These are phyloP conservation scores for Characodon lateralis DNA, from an alignment of 2,797 vertebrate species.

Conservation along the genomic window DNA sequence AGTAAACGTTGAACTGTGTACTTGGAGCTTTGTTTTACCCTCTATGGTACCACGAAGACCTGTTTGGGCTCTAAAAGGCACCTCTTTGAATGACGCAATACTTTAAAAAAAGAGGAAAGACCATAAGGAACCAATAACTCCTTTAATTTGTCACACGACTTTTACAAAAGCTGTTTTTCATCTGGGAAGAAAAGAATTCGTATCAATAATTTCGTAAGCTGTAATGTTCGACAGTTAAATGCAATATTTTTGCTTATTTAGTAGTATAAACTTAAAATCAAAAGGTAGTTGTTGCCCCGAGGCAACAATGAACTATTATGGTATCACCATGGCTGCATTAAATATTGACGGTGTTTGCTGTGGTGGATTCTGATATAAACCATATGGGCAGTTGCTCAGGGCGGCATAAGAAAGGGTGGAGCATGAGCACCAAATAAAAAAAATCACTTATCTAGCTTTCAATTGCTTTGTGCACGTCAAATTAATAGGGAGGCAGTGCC, in stretches of 20 bases:
- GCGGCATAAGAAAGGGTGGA: neutral
- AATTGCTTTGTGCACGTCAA: neutral
- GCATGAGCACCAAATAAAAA: neutral
- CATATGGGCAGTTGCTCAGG: neutral
- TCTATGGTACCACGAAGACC: conserved; percentile 3
- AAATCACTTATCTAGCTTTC: neutral
- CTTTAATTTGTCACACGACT: neutral
- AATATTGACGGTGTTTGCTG: no score
- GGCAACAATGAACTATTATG: no score
- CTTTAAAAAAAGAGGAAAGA: neutral
- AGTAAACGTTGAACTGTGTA: conserved; percentile 62
- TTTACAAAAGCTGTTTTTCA: neutral
- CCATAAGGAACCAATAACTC: neutral
- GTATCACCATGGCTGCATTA: no score
- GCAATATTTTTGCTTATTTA: no score
- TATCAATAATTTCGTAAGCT: no score
- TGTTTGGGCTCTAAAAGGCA: neutral
- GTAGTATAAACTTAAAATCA: no score
- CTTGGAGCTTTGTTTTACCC: conserved; percentile 34
- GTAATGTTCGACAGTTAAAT: no score
- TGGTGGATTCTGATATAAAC: no score
- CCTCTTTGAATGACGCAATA: neutral
- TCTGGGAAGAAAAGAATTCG: no score
- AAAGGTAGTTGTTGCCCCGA: no score
- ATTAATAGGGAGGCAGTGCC: neutral